phyloP scores from a whole-genome alignment of 64 coral and sea anemone genomes.

The Stylophora pistillata region DNA sequence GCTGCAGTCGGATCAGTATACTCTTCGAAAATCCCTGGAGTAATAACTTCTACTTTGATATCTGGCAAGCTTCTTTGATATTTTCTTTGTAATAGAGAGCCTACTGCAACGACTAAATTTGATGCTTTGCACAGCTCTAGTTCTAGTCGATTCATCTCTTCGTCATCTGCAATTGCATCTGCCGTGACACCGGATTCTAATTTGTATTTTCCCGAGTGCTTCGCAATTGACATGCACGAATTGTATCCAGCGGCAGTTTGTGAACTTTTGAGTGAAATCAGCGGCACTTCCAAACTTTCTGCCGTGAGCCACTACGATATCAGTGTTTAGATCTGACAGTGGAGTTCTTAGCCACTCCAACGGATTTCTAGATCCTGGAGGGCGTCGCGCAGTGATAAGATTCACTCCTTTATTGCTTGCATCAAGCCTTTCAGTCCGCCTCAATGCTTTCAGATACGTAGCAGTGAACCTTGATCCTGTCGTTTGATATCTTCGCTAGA shows the following conservation, averaged over 20 bases:
- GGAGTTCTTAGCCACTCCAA: not conserved
- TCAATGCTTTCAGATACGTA: not conserved
- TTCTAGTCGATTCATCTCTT: not conserved
- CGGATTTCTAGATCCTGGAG: not conserved
- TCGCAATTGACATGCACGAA: conserved; percentile 17
- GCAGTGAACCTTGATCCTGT: not conserved
- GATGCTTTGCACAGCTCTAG: not conserved
- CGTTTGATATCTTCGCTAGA: not conserved
- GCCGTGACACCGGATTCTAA: too few relatives aligned
- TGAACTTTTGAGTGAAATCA: not conserved
- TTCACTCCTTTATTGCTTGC: not conserved
- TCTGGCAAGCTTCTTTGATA: not conserved
- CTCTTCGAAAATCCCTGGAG: conserved; percentile 32
- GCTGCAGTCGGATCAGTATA: not conserved
- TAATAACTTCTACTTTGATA: conserved; percentile 11
- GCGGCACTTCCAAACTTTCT: conserved; percentile 15
- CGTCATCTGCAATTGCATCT: not conserved
- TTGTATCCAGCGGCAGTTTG: conserved; percentile 16
- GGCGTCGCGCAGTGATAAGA: not conserved
- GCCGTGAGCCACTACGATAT: conserved; percentile 13
- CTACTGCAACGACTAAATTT: conserved; percentile 24
- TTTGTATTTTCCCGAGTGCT: conserved; percentile 34
- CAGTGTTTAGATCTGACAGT: not conserved
- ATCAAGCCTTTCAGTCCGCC: not conserved
- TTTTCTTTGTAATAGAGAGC: not conserved